Evolutionary conservation across 2,888 invertebrate species (phyloP), one percentile per base, ranked within the genome.

Genomic region (Archips xylosteana): DNA sequence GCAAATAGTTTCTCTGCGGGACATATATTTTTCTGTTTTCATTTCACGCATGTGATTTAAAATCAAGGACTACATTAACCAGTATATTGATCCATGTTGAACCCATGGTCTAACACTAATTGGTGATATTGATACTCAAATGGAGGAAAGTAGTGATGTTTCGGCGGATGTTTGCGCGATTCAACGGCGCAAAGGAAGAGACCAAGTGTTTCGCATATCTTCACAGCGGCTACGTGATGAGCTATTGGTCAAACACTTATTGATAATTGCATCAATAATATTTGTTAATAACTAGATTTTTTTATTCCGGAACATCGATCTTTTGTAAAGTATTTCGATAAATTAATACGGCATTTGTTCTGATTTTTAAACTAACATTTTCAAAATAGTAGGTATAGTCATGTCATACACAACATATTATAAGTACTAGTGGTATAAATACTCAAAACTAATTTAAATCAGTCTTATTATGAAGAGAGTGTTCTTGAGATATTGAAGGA

Each of bases 101-200:
- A 23, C 54, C 54, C 15, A 54, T 54, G 54, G 42, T 62, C 42
- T 15, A 62, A 39, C 42, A 49, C 64, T 64, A 70, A 9, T 62
- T 57, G n/a, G 39, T 49, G 60, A 47, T 66, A 64, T 64, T 68
- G 74, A 72, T 57, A 73, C 68, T 67, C 45, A 63, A 71, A 75
- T 57, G 54, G 59, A 57, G 68, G 57, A 54, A 72, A 73, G 39
- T 34, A 49, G 70, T 73, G 75, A 77, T 79, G 81, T 80, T 79
- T 72, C 76, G 80, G 87, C 91, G 92, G 92, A 92, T 92, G 92
- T 92, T 92, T 91, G 81, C 78, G 80, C 88, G 84, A 85, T 83
- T 87, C 87, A 75, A 51, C 76, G 80, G 70, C 64, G 77, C 77
- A 81, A 82, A 88, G 87, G 89, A 87, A 87, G 81, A 80, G 74